Evolutionary conservation across 2,888 invertebrate species (phyloP).

Genomic region (Liposcelis brunnea): DNA sequence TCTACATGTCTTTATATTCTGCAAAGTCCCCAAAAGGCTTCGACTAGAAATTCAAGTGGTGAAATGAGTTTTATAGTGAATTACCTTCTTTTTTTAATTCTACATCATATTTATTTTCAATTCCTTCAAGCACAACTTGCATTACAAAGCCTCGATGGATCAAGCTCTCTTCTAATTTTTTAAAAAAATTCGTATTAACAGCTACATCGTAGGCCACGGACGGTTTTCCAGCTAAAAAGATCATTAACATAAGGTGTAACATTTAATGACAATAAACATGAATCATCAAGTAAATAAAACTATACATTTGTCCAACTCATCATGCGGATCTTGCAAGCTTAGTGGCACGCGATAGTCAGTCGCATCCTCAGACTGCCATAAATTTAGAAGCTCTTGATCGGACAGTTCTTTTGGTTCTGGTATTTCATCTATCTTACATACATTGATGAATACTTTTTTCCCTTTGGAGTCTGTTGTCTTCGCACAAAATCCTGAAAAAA

Average conservation of each 20-base stretch:
- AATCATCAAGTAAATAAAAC: too few species aligned
- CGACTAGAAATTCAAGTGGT: too few species aligned
- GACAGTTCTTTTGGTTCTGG: constrained; percentile 54
- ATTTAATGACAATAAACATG: not conserved
- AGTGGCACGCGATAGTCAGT: constrained; percentile 66
- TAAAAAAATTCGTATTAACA: constrained; percentile 58
- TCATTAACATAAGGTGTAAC: not conserved
- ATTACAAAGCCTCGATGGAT: constrained; percentile 65
- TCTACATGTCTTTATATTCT: too few species aligned
- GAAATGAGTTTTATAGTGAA: too few species aligned
- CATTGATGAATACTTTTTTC: constrained; percentile 69
- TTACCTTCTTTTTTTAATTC: constrained; percentile 38
- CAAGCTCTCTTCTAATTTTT: constrained; percentile 50
- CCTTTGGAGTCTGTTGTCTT: constrained; percentile 48
- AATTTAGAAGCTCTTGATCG: constrained; percentile 45
- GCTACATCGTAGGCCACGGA: constrained; percentile 71
- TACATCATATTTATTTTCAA: constrained; percentile 61
- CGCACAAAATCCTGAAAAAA: constrained; percentile 52
- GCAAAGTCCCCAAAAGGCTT: too few species aligned
- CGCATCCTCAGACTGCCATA: constrained; percentile 48
- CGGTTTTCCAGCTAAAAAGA: constrained; percentile 38
- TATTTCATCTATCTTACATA: constrained; percentile 63
- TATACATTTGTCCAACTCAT: constrained; percentile 61
- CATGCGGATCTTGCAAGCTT: constrained; percentile 71
- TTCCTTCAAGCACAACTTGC: constrained; percentile 58